These are phyloP conservation scores for Drosophila orosa DNA, from an alignment of 1,140 invertebrate species.

Conservation along the genomic window DNA sequence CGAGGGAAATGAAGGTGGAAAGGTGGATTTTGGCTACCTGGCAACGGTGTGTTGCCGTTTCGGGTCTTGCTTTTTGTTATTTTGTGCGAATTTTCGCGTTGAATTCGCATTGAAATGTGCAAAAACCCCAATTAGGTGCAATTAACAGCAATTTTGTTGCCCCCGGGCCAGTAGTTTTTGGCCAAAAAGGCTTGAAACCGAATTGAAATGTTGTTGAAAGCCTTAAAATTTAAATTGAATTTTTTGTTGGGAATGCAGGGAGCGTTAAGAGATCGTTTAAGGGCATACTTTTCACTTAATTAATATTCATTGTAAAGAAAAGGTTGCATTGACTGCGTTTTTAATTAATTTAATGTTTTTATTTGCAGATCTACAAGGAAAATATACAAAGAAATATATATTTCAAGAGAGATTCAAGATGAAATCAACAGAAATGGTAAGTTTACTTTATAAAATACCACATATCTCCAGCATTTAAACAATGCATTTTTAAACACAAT, in stretches of 20 bases:
- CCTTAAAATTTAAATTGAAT: conserved; percentile 5
- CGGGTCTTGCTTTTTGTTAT: conserved; percentile 56
- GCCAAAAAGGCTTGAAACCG: conserved; percentile 31
- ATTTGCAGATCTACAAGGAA: neutral
- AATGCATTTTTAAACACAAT: neutral
- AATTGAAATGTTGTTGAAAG: conserved; percentile 29
- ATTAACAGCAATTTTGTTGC: conserved; percentile 70
- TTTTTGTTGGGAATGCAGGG: neutral
- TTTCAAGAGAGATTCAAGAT: no score
- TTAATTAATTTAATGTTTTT: neutral
- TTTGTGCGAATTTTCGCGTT: conserved; percentile 76
- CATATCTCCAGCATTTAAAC: neutral
- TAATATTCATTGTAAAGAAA: conserved; percentile 2
- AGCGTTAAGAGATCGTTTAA: conserved; percentile 20
- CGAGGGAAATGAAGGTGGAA: neutral
- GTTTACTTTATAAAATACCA: neutral
- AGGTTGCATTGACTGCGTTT: neutral
- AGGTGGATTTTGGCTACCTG: conserved; percentile 14
- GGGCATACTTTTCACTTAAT: conserved; percentile 12
- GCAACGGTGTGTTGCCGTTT: conserved; percentile 28
- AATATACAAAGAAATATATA: neutral
- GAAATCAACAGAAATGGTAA: neutral
- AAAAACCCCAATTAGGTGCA: conserved; percentile 73
- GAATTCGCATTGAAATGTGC: conserved; percentile 75
- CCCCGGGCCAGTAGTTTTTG: conserved; percentile 12